These are phyloP conservation scores for Pseudochromis fuscus DNA, from an alignment of 2,797 vertebrate species.

Conservation along the genomic window DNA sequence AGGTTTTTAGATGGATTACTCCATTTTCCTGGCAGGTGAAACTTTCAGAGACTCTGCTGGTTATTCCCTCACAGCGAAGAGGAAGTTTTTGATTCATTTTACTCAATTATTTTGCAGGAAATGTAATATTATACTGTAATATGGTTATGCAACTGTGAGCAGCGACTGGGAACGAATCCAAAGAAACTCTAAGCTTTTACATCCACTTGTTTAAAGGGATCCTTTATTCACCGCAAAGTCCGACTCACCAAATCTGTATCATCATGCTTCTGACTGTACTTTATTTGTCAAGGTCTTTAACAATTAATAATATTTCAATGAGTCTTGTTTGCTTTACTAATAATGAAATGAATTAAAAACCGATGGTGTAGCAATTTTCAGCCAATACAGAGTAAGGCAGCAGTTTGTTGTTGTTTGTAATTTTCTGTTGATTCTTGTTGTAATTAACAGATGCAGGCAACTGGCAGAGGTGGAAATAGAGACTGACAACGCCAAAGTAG, in stretches of 20 bases:
- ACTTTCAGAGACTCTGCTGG: neutral
- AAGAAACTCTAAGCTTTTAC: neutral
- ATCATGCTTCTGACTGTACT: too few relatives aligned
- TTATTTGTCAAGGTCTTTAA: too few relatives aligned
- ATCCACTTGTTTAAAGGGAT: neutral
- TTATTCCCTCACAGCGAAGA: neutral
- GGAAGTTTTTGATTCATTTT: constrained; percentile 1
- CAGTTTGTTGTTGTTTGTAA: neutral
- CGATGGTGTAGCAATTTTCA: neutral
- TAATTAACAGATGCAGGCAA: neutral
- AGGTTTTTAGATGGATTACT: neutral
- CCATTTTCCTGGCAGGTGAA: neutral
- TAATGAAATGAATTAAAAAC: neutral
- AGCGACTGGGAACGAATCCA: neutral
- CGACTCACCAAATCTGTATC: too few relatives aligned
- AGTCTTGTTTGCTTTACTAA: too few relatives aligned
- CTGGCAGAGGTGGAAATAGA: neutral
- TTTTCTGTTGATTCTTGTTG: neutral
- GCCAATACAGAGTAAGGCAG: neutral
- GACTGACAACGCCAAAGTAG: neutral
- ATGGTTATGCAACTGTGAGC: constrained; percentile 4
- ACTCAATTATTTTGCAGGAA: constrained; percentile 1
- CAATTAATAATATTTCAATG: too few relatives aligned
- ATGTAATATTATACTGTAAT: constrained; percentile 5
- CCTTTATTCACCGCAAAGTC: too few relatives aligned